Percentiles rank a stretch among this genome's conserved stretches.
These are phyloP conservation scores for Bombycilla garrulus DNA, from an alignment of 2,113 vertebrate genomes.

Conservation along the genomic window DNA sequence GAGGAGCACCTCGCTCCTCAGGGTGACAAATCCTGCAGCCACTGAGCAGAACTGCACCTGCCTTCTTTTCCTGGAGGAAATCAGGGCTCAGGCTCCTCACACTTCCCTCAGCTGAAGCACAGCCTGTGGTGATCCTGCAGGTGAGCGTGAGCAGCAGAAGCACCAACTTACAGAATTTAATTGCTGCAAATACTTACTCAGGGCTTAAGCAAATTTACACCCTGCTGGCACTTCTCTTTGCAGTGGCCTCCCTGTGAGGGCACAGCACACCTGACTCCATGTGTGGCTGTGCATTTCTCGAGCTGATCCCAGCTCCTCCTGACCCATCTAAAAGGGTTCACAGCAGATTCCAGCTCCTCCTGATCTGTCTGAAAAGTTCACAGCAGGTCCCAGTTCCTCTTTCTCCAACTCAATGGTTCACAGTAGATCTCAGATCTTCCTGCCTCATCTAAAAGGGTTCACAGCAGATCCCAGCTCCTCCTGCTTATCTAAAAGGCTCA, in stretches of 20 bases:
- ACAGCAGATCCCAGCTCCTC: rapidly evolving
- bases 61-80: neutral
- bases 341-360: rapidly evolving
- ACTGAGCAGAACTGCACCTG: too few relatives aligned
- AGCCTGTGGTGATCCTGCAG: too few relatives aligned
- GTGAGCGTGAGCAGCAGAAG: neutral
- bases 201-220: neutral
- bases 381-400: rapidly evolving
- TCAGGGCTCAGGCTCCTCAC: neutral
- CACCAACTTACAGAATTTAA: neutral
- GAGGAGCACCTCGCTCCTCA: rapidly evolving
- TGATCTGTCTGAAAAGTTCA: rapidly evolving
- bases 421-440: rapidly evolving
- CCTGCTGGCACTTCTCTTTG: neutral
- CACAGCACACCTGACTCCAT: neutral
- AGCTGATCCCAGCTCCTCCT: neutral
- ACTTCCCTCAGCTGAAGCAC: neutral
- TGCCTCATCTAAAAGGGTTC: rapidly evolving
- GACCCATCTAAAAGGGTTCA: neutral
- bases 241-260: neutral
- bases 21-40: neutral
- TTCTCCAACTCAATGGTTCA: rapidly evolving
- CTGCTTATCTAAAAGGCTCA: rapidly evolving
- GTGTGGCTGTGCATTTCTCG: neutral
- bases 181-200: neutral